These are phyloP conservation scores for Hydrophis major DNA, from an alignment of 2,797 vertebrate species.

Conservation along the genomic window DNA sequence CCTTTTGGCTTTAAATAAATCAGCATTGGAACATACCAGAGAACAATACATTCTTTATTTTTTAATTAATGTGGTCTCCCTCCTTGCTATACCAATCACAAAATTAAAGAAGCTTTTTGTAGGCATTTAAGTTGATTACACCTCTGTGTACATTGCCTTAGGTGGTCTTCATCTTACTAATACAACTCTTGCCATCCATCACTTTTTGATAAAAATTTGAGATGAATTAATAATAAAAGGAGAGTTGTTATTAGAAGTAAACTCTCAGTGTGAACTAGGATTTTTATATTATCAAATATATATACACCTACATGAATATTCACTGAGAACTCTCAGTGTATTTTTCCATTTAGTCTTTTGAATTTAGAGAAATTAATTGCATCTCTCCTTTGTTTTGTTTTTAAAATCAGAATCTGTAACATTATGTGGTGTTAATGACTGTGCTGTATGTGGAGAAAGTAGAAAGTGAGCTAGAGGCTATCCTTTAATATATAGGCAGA, in stretches of 20 bases:
- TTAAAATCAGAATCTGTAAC: not conserved
- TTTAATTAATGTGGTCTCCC: not conserved
- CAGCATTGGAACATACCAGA: not conserved
- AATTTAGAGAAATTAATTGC: not conserved
- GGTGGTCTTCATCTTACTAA: not conserved
- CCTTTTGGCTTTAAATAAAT: constrained; percentile 21
- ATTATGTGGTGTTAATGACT: not conserved
- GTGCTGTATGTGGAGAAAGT: not conserved
- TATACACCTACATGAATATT: not conserved
- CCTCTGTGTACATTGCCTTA: not conserved
- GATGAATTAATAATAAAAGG: not conserved
- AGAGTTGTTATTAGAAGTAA: not conserved
- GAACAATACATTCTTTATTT: not conserved
- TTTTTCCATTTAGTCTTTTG: not conserved
- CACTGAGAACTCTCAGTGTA: not conserved
- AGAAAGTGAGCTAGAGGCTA: not conserved
- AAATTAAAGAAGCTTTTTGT: not conserved
- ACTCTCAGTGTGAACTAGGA: not conserved
- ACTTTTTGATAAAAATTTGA: not conserved
- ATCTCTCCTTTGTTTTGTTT: not conserved
- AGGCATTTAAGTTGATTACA: not conserved
- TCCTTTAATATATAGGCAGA: not conserved
- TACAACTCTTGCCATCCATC: not conserved
- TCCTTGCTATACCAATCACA: not conserved
- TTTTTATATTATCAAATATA: not conserved